Base-by-base conservation (phyloP, 2,113 vertebrate genomes). In the Ptychochromis oligacanthus region DNA sequence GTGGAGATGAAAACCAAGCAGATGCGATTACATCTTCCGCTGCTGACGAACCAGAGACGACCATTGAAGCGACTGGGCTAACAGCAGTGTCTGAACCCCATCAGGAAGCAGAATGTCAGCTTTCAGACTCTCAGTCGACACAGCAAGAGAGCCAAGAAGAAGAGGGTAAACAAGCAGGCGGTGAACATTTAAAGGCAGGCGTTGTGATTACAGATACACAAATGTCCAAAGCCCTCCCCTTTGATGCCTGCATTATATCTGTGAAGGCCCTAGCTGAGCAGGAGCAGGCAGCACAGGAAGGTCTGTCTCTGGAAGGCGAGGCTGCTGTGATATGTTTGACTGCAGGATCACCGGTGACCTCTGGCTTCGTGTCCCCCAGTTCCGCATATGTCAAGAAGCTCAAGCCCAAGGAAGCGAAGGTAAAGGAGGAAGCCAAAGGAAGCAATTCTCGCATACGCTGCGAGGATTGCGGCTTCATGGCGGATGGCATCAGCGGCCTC, bases 381-480 rank as follows among this genome's bases (percentile, higher is more conserved):
- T 72, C 87, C 1, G 0, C 83, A 40, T 84, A 91, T 13, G 75
- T 93, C 8, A 90, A 88, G 64, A 95, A 91, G 65, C 92, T 94
- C 26, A 82, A 96, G 93, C 38, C 76, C 26, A 94, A 89, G 43
- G 85, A 86, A 18, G 59, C 7, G 17, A 93, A 84, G 64, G 55
- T 9, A 12, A 74, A 40, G 54, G 84, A 88, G 8, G 88, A 92
- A 14, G 34, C 38, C 79, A 92, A 90, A 62, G 70, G 91, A 1
- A 95, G 95, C 64, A 88, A 84, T 1, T 87, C 96, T 1, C 96
- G 96, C 5, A 97, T 99, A 80, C 97, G 97, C 52, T 99, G 98
- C 0, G 98, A 98, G 38, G 98, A 99, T 87, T 99, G 98, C n/a
- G 98, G 98, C 55, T 99, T 99, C 92, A 86, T 99, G 93, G 98